These are phyloP conservation scores for Chaetodon auriga DNA, from an alignment of 2,113 vertebrate species.

Conservation along the genomic window DNA sequence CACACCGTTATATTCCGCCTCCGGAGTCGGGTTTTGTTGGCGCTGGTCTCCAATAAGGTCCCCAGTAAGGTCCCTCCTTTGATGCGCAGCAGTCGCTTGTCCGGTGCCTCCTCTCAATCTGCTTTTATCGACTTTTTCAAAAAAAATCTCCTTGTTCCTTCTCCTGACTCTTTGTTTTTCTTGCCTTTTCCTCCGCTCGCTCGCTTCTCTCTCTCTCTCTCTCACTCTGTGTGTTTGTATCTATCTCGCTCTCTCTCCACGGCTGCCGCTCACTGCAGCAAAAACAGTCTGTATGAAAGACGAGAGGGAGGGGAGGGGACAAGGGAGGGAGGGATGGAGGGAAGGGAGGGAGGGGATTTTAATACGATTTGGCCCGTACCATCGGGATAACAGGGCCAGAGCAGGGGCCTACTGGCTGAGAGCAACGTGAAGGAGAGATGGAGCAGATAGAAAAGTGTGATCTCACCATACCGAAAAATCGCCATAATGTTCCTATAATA, in stretches of 20 bases:
- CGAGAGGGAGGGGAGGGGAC: constrained; percentile 70
- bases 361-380: constrained; percentile 87
- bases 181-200: constrained; percentile 42
- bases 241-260: constrained; percentile 63
- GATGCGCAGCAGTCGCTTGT: constrained; percentile 61
- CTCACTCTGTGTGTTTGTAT: constrained; percentile 46
- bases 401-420: constrained; percentile 68
- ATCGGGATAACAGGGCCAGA: constrained; percentile 82
- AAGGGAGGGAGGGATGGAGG: constrained; percentile 27
- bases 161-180: constrained; percentile 72
- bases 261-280: constrained; percentile 88
- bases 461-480: constrained; percentile 45
- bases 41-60: constrained; percentile 61
- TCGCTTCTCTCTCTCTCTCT: constrained; percentile 33
- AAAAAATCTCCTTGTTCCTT: constrained; percentile 47
- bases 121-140: constrained; percentile 68
- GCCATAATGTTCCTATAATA: constrained; percentile 29
- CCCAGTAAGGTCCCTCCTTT: constrained; percentile 53
- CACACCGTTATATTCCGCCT: constrained; percentile 80
- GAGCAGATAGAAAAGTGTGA: constrained; percentile 58
- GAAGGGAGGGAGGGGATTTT: constrained; percentile 73
- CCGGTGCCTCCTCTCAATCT: constrained; percentile 59
- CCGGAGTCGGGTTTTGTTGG: constrained; percentile 58
- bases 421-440: constrained; percentile 66
- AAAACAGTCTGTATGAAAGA: constrained; percentile 86